Evolutionary conservation across 92 coral and sea anemone genomes (phyloP), one percentile per base, ranked within the genome.

Genomic region (Epizoanthus stellaris): DNA sequence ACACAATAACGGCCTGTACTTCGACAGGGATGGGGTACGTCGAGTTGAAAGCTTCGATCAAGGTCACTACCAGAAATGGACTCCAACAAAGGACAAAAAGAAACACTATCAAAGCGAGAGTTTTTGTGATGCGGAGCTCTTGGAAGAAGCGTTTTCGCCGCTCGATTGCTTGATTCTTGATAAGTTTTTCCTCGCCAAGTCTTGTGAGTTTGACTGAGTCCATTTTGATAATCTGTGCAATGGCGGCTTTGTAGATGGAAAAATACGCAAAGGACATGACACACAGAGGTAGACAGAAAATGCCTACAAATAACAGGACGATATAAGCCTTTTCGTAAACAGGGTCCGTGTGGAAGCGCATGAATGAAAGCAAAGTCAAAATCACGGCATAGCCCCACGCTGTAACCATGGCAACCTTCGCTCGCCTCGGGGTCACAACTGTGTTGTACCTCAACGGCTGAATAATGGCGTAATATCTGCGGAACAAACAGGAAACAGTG

Each of bases 71-170:
- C 9, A 94, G 87, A 76, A 70, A 94, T 3, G 98, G 98, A 11
- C 92, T 89, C 98, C 98, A 94, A 47, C 96, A 94, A 25, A 94
- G 77, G 1, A 90, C 88, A 75, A 94, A 94, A 3, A 94, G 92
- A n/a, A 90, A 86, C 45, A 94, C 95, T 23, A 93, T 92, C 17
- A 94, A 57, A 5, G 92, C 90, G 39, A 94, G 84, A 73, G 92
- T 94, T 85, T 92, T 94, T 30, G 98, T 94, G 54, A 94, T 94
- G 47, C 94, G 90, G 7, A 94, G 95, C 67, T 94, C 98, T 52
- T 90, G 87, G 80, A 89, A 94, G 82, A 94, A 94, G 43, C 94
- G 91, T 77, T 92, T 92, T 65, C 95, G 89, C 30, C 93, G 90
- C 64, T 93, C 96, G 43, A 88, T 73, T 47, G 71, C 73, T 9